Evolutionary conservation across 23 tunicate genomes (phyloP).

Genomic region (Styela clava): DNA sequence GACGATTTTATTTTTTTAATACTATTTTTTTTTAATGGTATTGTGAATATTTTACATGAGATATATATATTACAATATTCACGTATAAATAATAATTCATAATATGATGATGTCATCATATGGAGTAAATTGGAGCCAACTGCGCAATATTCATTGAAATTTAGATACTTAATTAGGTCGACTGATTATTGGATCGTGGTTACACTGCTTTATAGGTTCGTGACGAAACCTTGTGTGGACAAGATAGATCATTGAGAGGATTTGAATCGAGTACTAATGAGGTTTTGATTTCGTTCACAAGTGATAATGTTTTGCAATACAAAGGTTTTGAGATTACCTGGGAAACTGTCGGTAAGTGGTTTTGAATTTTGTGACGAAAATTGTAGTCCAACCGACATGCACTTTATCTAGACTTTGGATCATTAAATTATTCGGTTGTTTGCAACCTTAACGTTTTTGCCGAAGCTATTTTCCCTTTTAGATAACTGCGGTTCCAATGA

Average conservation of each 20-base stretch:
- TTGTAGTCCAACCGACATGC: background rate
- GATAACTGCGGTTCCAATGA: slow-evolving; percentile 18
- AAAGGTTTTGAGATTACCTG: slow-evolving; percentile 6
- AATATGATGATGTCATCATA: no score
- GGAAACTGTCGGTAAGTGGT: slow-evolving; percentile 14
- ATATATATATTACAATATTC: no score
- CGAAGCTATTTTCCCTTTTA: background rate
- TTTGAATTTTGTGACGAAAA: background rate
- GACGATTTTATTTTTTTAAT: background rate
- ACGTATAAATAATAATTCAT: no score
- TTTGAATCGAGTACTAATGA: slow-evolving; percentile 29
- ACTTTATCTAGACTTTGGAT: background rate
- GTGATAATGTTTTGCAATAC: background rate
- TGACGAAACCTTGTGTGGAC: slow-evolving; percentile 7
- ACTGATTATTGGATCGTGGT: no score
- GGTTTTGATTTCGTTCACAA: background rate
- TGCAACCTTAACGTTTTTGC: no score
- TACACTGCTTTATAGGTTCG: no score
- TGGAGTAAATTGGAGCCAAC: no score
- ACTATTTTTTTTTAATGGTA: no score
- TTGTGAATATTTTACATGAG: no score
- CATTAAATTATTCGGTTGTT: background rate
- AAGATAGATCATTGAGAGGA: background rate
- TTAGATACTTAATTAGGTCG: no score
- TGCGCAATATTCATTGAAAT: no score